A percentile compares a stretch with the other conserved stretches of the same genome.
Conservation (phyloP, 2,113 vertebrate genomes). For the Oryzias curvinotus region DNA sequence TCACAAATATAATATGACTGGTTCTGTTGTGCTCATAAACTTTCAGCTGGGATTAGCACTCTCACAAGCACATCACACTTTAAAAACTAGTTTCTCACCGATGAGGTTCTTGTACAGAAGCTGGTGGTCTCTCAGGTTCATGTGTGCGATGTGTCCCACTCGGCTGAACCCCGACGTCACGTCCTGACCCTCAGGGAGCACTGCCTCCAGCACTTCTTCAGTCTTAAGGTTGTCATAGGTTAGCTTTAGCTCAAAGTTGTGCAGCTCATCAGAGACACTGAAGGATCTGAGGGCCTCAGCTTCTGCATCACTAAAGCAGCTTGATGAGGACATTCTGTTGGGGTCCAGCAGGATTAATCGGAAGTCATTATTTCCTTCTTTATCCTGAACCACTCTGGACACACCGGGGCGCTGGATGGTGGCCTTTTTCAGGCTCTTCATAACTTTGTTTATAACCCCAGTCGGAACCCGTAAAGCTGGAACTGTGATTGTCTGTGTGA, state of each 20-base stretch:
- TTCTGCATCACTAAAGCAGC: slow-evolving; percentile 80
- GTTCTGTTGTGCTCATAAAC: too few species aligned
- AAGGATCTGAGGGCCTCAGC: slow-evolving; percentile 77
- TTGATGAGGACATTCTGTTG: slow-evolving; percentile 64
- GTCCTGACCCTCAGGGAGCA: slow-evolving; percentile 90
- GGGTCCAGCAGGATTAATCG: slow-evolving; percentile 86
- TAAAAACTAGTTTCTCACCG: slow-evolving; percentile 75
- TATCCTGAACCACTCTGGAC: slow-evolving; percentile 85
- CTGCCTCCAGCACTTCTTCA: slow-evolving; percentile 90
- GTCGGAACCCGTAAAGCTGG: slow-evolving; percentile 86
- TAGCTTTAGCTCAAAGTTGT: slow-evolving; percentile 78
- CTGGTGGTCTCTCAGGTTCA: slow-evolving; percentile 96
- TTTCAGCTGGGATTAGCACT: too few species aligned
- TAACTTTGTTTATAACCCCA: slow-evolving; percentile 75
- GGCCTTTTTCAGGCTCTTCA: slow-evolving; percentile 81
- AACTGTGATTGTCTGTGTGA: slow-evolving; percentile 83
- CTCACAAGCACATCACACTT: neutral
- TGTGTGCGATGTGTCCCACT: slow-evolving; percentile 92
- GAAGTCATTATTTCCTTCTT: slow-evolving; percentile 66
- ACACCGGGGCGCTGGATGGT: slow-evolving; percentile 85
- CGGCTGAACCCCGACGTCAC: slow-evolving; percentile 92
- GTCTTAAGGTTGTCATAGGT: slow-evolving; percentile 91
- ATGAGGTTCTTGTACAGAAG: slow-evolving; percentile 89
- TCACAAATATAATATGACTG: too few species aligned
- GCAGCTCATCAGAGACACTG: slow-evolving; percentile 75